Evolutionary conservation across 2,113 vertebrate genomes (phyloP), one percentile per base, ranked within the genome.

Genomic region (Phyllostomus hastatus): DNA sequence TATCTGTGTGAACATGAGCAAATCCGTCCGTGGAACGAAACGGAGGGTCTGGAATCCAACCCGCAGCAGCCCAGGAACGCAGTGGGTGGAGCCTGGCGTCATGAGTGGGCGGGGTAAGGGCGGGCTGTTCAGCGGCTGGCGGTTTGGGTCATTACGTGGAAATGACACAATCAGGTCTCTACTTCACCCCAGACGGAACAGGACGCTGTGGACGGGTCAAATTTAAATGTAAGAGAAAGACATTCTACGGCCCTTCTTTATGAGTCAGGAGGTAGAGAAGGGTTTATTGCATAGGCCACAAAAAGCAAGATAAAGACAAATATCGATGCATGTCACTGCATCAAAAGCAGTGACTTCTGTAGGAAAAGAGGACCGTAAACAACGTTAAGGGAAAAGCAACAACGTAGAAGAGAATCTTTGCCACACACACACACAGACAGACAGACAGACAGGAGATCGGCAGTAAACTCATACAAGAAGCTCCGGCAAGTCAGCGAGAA

Each of bases 361-460:
- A 64, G 64, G 35, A 80, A 16, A 22, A 52, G 33, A 80, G n/a
- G 12, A 28, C 31, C 22, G 6, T 8, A 6, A 16, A 16, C 50
- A 48, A 4, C 41, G 4, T 35, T 70, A 48, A 28, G 35, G 61
- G 70, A 35, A 66, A 88, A 67, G 41, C 43, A 20, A 31, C 38
- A 38, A 7, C 35, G 33, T 4, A 54, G 73, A 84, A 94, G 73
- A 8, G 15, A 81, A 33, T 20, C 24, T 35, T 57, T 73, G 35
- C 17, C 48, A 35, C 38, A n/a, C 48, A 20, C 31, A 26, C 0
- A 1, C 5, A 20, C 2, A 46, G 28, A 59, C 38, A 41, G 3
- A 41, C 38, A 41, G 3, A 41, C 38, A 41, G 35, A 59, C 31
- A 43, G 46, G 86, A 26, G 35, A 28, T 7, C 3, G 54, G 28